These are phyloP conservation scores for Conopomorpha cramerella DNA, from an alignment of 1,140 invertebrate genomes.

Conservation along the genomic window DNA sequence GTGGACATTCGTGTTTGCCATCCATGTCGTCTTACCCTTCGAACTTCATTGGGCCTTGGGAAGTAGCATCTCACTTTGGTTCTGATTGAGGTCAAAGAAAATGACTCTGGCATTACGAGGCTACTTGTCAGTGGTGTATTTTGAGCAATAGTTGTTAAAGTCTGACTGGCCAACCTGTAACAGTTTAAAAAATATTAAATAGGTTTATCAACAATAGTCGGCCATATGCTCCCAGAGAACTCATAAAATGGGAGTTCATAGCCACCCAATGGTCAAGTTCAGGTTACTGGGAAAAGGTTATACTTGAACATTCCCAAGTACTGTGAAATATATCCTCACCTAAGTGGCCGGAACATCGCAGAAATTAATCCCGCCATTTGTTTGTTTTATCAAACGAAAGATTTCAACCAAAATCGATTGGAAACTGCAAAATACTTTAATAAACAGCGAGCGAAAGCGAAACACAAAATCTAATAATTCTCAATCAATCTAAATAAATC, in stretches of 20 bases:
- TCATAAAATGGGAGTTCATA: too few relatives aligned
- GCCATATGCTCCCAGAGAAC: too few relatives aligned
- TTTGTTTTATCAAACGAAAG: too few relatives aligned
- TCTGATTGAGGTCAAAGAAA: constrained; percentile 26
- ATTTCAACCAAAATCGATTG: too few relatives aligned
- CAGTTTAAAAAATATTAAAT: constrained; percentile 15
- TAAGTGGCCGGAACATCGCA: constrained; percentile 29
- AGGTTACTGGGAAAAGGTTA: too few relatives aligned
- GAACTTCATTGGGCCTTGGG: constrained; percentile 72
- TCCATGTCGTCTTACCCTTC: constrained; percentile 70
- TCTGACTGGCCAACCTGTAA: constrained; percentile 17
- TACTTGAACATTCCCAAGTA: too few relatives aligned
- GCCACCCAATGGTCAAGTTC: too few relatives aligned
- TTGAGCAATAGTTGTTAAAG: constrained; percentile 10
- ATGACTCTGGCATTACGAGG: constrained; percentile 28
- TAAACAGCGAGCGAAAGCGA: too few relatives aligned
- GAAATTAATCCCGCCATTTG: constrained; percentile 29
- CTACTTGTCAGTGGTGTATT: constrained; percentile 11
- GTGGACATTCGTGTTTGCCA: constrained; percentile 73
- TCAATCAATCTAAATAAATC: too few relatives aligned
- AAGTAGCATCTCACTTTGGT: constrained; percentile 68
- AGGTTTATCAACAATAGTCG: not conserved
- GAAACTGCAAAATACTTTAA: too few relatives aligned
- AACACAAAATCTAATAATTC: too few relatives aligned
- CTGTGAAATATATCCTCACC: constrained; percentile 14